phyloP scores from a whole-genome alignment of 2,888 invertebrate species.

The Drosophila nr. perissopoda region DNA sequence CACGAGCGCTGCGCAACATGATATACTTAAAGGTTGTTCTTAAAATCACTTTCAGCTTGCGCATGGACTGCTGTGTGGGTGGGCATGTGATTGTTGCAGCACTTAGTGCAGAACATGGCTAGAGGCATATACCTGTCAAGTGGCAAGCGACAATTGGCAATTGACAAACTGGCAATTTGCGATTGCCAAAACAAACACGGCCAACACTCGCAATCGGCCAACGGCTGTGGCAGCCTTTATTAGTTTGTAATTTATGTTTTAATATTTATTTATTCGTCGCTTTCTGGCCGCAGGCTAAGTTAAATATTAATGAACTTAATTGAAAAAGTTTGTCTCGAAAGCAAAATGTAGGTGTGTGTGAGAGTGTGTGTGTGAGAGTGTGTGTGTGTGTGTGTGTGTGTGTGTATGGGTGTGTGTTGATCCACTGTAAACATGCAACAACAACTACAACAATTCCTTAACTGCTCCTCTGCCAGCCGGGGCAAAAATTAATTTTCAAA shows the following conservation, averaged over 20 bases:
- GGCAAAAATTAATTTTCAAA: conserved; percentile 70
- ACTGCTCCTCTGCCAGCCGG: conserved; percentile 43
- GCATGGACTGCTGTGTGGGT: conserved; percentile 3
- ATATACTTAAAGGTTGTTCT: conserved; percentile 16
- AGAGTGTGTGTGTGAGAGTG: conserved; percentile 7
- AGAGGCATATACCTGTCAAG: conserved; percentile 43
- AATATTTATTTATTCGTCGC: conserved; percentile 71
- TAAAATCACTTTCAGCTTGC: conserved; percentile 30
- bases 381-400: not conserved
- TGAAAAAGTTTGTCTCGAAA: conserved; percentile 70
- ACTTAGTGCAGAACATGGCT: conserved; percentile 25
- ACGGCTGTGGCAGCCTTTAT: conserved; percentile 54
- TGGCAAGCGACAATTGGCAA: conserved; percentile 29
- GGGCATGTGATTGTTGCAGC: conserved; percentile 6
- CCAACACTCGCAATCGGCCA: conserved; percentile 9
- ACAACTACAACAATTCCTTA: conserved; percentile 33
- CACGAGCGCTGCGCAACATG: conserved; percentile 2
- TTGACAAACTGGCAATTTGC: conserved; percentile 27
- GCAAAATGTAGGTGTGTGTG: conserved; percentile 18
- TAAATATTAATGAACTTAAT: conserved; percentile 79
- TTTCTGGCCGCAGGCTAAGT: conserved; percentile 60
- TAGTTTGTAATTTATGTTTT: conserved; percentile 69
- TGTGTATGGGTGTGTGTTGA: conserved; percentile 18
- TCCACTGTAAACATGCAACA: conserved; percentile 22
- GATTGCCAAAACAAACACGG: conserved; percentile 31